Conservation (phyloP, 2,113 vertebrate species). For the Trachemys scripta region DNA sequence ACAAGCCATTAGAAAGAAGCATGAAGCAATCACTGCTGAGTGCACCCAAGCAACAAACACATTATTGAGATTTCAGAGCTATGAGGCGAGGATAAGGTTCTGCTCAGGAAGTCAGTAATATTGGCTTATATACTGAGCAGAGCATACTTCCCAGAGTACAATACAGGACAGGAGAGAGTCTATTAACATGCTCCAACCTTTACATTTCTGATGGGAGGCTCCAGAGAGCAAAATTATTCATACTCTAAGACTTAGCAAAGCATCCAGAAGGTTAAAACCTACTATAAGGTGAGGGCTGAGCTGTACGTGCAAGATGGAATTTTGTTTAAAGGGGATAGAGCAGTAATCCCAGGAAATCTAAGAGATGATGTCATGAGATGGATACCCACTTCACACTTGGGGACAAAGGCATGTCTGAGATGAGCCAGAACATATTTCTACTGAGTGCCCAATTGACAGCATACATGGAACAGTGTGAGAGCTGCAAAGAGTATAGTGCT, state of each 20-base stretch:
- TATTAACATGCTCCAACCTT: neutral
- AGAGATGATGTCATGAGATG: neutral
- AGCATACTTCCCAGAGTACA: neutral
- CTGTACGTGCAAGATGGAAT: neutral
- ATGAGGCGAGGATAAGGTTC: too few relatives aligned
- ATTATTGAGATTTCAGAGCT: too few relatives aligned
- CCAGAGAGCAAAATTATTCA: neutral
- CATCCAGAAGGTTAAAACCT: accelerated
- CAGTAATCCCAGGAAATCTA: neutral
- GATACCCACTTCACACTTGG: too few relatives aligned
- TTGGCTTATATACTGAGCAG: too few relatives aligned
- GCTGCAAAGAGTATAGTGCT: too few relatives aligned
- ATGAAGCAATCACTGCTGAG: neutral
- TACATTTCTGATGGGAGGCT: too few relatives aligned
- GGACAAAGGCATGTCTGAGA: too few relatives aligned
- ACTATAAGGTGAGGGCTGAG: accelerated
- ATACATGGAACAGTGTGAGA: too few relatives aligned
- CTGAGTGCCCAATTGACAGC: too few relatives aligned
- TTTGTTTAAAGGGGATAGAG: neutral
- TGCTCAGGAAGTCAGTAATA: too few relatives aligned
- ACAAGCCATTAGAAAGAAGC: neutral
- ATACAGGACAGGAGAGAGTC: accelerated
- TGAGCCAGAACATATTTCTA: too few relatives aligned
- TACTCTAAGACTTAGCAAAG: accelerated
- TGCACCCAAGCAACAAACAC: neutral